Evolutionary conservation across 2,797 vertebrate genomes (phyloP).

Genomic region (Artibeus lituratus): DNA sequence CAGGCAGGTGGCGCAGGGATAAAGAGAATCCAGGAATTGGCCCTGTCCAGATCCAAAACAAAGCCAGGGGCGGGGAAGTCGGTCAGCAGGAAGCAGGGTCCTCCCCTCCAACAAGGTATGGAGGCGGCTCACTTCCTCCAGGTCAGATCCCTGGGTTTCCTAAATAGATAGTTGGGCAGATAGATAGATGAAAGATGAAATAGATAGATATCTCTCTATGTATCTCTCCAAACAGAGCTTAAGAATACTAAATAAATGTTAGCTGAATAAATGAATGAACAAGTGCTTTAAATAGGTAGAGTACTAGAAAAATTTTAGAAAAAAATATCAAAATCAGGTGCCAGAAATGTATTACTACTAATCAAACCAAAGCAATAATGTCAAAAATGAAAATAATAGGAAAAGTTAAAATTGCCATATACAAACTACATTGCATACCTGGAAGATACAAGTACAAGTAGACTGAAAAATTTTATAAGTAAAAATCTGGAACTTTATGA

Average conservation of each 20-base stretch:
- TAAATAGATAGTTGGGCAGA: not conserved
- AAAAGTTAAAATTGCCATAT: not conserved
- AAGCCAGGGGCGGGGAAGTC: not conserved
- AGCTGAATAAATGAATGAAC: not conserved
- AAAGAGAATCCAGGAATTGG: not conserved
- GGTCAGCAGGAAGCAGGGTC: not conserved
- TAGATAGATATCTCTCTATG: not conserved
- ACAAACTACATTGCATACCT: not conserved
- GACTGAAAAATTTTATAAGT: not conserved
- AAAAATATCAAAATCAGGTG: not conserved
- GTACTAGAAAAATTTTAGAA: not conserved
- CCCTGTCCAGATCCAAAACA: not conserved
- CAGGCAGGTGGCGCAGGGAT: slow-evolving; percentile 54
- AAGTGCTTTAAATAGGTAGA: not conserved
- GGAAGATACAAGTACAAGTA: not conserved
- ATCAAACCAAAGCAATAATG: not conserved
- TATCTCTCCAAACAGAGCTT: not conserved
- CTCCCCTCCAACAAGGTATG: not conserved
- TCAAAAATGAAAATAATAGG: not conserved
- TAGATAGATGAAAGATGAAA: not conserved
- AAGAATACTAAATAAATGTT: not conserved
- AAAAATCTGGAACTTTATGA: not conserved
- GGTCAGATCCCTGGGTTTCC: not conserved
- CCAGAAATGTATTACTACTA: not conserved
- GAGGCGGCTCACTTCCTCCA: not conserved